Evolutionary conservation across 2,797 vertebrate species (phyloP), one percentile per base, ranked within the genome.

Genomic region (Falco rusticolus): DNA sequence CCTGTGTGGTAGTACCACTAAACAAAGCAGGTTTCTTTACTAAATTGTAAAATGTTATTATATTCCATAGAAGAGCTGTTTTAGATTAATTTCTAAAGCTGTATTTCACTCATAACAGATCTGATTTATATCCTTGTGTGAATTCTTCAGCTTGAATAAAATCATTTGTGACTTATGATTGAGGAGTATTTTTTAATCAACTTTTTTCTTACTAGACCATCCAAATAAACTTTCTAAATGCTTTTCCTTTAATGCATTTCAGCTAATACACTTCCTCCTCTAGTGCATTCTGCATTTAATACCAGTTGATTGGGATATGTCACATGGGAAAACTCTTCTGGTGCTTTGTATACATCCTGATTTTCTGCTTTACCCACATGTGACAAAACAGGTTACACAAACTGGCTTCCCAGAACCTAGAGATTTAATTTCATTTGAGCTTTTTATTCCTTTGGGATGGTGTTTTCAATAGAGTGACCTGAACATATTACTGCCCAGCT

Each of bases 381-480:
- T 90, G 83, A 92, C 81, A 78, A 91, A 80, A 68, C 51, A 81
- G 74, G 63, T 94, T 95, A 81, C 15, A 34, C 34, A 84, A 89
- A 76, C 71, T 76, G 31, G 39, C 39, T 89, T 96, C 48, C 51
- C 39, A 79, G 75, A 90, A 79, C 10, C 47, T 59, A 78, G 29
- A 71, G 51, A 71, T 50, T 92, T 93, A 84, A 95, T 92, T 92
- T 84, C 16, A 64, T 91, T 79, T 90, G 78, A 95, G 31, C 16
- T 85, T 92, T 84, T 79, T 70, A 26, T 82, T 89, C 74, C 78
- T 82, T 75, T 68, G 63, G 34, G 66, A 24, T 33, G 25, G 13
- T 59, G 28, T 95, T 95, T 89, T 45, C 71, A 63, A 69, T 66
- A 9, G 60, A 90, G 10, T 87, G 74, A 89, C 56, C 60, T 66